Conservation (phyloP, 2,113 vertebrate genomes). For the Pedetes capensis region DNA sequence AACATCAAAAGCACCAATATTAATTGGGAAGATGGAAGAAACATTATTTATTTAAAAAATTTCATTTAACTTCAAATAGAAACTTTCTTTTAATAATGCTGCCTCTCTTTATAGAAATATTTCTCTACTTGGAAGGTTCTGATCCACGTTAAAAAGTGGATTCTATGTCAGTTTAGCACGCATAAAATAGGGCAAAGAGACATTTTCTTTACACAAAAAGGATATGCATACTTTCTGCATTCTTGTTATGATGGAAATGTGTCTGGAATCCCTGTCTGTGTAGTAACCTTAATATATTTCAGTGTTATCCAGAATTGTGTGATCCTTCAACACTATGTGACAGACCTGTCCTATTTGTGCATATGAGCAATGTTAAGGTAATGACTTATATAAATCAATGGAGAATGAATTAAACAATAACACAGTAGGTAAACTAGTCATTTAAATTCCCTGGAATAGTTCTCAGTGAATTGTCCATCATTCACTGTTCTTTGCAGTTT, state of each 20-base stretch:
- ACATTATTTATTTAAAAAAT: neutral
- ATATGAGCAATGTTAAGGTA: slow-evolving; percentile 23
- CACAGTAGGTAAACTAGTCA: slow-evolving; percentile 47
- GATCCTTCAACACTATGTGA: neutral
- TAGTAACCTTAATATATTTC: slow-evolving; percentile 43
- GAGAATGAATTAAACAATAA: slow-evolving; percentile 39
- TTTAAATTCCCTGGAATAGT: slow-evolving; percentile 52
- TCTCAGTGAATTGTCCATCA: slow-evolving; percentile 36
- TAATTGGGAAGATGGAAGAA: slow-evolving; percentile 18
- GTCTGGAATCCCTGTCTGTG: neutral
- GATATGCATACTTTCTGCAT: neutral
- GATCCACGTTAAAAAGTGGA: neutral
- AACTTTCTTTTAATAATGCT: neutral
- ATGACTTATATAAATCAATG: slow-evolving; percentile 50
- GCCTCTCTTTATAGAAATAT: slow-evolving; percentile 24
- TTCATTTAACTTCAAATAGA: neutral
- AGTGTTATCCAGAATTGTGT: neutral
- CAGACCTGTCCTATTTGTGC: slow-evolving; percentile 12
- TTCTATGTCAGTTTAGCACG: neutral
- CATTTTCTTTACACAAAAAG: neutral
- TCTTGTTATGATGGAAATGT: neutral
- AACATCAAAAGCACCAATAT: neutral
- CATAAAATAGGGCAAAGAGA: neutral
- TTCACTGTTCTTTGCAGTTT: slow-evolving; percentile 50
- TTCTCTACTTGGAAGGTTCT: slow-evolving; percentile 31